phyloP scores from a whole-genome alignment of 2,113 vertebrate species.

The Dolichotis patagonum region DNA sequence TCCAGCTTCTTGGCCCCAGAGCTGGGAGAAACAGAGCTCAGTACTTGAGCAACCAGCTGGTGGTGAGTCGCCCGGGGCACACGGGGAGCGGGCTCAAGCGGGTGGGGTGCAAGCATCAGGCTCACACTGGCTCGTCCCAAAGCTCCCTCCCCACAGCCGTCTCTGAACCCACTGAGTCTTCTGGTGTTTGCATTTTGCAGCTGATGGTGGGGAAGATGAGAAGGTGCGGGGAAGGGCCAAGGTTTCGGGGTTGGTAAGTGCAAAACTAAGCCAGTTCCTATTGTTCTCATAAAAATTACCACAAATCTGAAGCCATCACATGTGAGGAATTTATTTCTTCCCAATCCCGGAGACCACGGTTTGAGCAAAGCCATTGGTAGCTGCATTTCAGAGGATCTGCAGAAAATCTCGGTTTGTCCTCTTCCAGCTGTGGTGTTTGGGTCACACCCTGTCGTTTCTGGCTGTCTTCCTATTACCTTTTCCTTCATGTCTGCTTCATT shows the following conservation, averaged over 20 bases:
- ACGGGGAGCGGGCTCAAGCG: not conserved
- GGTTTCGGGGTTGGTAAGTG: not conserved
- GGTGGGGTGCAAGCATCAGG: not conserved
- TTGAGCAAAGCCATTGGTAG: not conserved
- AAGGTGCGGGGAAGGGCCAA: too few species aligned
- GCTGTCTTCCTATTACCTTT: not conserved
- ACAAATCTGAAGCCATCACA: not conserved
- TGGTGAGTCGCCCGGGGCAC: not conserved
- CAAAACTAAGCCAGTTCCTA: not conserved
- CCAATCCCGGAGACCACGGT: not conserved
- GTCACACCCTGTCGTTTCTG: fast-evolving
- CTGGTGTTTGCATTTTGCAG: not conserved
- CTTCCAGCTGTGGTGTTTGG: not conserved
- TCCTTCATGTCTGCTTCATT: too few species aligned
- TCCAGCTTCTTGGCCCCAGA: not conserved
- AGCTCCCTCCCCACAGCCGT: not conserved
- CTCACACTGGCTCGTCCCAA: fast-evolving
- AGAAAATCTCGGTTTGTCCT: too few species aligned
- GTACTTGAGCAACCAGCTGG: not conserved
- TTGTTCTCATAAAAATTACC: not conserved
- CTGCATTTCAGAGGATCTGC: too few species aligned
- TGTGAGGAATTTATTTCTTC: not conserved
- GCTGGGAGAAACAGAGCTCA: not conserved
- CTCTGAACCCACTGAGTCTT: too few species aligned
- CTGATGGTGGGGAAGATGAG: not conserved